phyloP scores from a whole-genome alignment of 1,140 invertebrate genomes.

The Halictus rubicundus region DNA sequence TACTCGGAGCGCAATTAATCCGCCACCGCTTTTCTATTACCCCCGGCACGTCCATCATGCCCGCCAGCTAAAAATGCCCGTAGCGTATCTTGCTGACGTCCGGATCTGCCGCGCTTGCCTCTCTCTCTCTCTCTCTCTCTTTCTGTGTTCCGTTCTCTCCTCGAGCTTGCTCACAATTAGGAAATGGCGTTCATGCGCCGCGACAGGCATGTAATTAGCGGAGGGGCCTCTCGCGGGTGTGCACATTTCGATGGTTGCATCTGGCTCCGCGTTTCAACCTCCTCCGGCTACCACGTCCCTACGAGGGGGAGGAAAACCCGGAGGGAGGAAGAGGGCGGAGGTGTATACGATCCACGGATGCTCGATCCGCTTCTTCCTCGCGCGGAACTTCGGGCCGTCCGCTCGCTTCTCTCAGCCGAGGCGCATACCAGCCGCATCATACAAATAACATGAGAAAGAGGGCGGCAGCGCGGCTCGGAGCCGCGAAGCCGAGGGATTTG shows the following conservation, averaged over 20 bases:
- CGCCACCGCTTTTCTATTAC: constrained; percentile 49
- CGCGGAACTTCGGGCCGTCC: background rate
- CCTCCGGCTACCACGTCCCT: constrained; percentile 39
- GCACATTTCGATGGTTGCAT: constrained; percentile 60
- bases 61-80: constrained; percentile 23
- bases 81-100: constrained; percentile 17
- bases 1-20: constrained; percentile 33
- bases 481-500: constrained; percentile 71
- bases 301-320: constrained; percentile 2
- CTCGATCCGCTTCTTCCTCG: background rate
- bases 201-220: constrained; percentile 66
- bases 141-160: background rate
- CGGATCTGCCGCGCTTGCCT: background rate
- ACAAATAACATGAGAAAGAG: constrained; percentile 72
- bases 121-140: background rate
- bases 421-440: constrained; percentile 32
- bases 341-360: constrained; percentile 19
- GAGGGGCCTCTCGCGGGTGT: constrained; percentile 21
- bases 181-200: constrained; percentile 50
- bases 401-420: background rate
- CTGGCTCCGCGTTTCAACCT: constrained; percentile 3
- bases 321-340: background rate
- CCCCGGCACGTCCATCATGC: constrained; percentile 21
- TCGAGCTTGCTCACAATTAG: constrained; percentile 43
- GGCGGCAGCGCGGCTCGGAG: constrained; percentile 63